Evolutionary conservation across 2,113 vertebrate species (phyloP).

Genomic region (Equus quagga): DNA sequence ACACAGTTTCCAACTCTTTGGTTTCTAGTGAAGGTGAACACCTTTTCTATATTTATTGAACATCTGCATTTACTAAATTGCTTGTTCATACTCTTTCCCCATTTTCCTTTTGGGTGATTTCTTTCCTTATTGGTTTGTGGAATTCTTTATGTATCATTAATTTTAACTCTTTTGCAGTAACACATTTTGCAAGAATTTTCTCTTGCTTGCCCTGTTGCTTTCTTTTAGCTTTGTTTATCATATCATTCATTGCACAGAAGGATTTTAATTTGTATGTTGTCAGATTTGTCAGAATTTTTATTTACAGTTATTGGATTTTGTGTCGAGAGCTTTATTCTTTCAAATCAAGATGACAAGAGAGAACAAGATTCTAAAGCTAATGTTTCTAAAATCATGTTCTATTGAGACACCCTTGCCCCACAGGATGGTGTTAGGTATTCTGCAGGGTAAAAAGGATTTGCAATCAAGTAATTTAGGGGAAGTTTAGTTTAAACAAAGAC

Average conservation of each 20-base stretch:
- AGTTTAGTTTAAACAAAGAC: background rate
- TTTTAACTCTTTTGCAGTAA: background rate
- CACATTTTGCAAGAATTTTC: background rate
- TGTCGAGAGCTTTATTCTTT: slow-evolving; percentile 28
- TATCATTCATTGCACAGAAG: background rate
- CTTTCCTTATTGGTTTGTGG: background rate
- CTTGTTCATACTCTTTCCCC: background rate
- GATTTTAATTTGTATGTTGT: slow-evolving; percentile 67
- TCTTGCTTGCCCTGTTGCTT: background rate
- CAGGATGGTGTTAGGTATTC: background rate
- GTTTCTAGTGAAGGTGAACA: background rate
- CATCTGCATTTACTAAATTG: background rate
- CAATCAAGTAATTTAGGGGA: background rate
- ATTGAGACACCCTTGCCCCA: background rate
- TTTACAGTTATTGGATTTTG: slow-evolving; percentile 43
- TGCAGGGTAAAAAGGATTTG: background rate
- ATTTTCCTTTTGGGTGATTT: background rate
- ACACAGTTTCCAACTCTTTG: background rate
- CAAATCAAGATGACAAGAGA: slow-evolving; percentile 26
- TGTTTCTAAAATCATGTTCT: background rate
- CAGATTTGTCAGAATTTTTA: slow-evolving; percentile 38
- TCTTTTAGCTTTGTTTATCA: slow-evolving; percentile 25
- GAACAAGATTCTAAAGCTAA: background rate
- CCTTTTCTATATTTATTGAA: background rate
- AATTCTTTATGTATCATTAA: background rate